Percentiles rank a stretch among this genome's conserved stretches.
Evolutionary conservation across 2,113 vertebrate species (phyloP).

Genomic region (Turnix velox): DNA sequence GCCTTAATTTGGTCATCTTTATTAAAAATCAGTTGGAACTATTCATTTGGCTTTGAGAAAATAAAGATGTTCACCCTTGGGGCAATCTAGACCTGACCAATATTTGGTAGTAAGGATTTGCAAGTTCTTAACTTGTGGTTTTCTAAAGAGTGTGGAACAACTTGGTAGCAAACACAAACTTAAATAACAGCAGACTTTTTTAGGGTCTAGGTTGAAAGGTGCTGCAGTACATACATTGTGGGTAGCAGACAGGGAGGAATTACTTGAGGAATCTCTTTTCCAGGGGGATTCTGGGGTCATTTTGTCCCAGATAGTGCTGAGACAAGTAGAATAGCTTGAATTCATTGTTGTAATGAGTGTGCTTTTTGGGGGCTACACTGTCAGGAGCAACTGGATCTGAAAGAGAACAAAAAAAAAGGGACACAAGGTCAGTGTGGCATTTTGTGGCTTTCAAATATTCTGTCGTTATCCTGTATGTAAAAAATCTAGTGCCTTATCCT

Average conservation of each 20-base stretch:
- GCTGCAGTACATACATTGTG: fast-evolving
- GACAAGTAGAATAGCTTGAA: fast-evolving
- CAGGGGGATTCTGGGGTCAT: not conserved
- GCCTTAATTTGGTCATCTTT: not conserved
- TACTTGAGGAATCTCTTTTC: not conserved
- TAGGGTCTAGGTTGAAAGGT: not conserved
- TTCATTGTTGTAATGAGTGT: fast-evolving
- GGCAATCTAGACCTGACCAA: not conserved
- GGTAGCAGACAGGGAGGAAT: not conserved
- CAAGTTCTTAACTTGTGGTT: not conserved
- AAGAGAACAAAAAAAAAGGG: not conserved
- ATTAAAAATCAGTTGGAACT: not conserved
- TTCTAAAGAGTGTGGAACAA: not conserved
- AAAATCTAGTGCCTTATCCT: not conserved
- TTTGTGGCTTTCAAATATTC: not conserved
- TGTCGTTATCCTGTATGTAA: not conserved
- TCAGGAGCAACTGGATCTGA: not conserved
- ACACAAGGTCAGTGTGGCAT: not conserved
- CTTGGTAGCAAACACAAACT: not conserved
- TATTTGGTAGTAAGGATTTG: not conserved
- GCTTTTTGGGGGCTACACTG: not conserved
- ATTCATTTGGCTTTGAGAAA: not conserved
- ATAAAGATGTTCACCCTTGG: not conserved
- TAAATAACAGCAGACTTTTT: not conserved
- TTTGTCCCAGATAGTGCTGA: not conserved